Conservation (phyloP, 2,888 invertebrate species). For the Ophion ventricosus region DNA sequence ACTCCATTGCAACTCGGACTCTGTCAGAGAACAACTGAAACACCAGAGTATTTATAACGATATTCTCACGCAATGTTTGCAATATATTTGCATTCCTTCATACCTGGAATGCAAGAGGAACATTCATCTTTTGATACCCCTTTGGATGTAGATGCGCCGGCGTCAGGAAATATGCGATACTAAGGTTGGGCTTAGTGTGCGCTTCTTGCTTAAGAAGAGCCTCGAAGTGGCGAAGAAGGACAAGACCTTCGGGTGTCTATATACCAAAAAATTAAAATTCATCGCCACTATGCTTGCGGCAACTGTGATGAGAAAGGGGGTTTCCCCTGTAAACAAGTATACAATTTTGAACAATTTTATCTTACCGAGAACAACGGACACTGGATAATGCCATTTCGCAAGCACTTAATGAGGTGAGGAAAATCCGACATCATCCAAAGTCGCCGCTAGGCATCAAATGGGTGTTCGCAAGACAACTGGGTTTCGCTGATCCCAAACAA, state of each 20-base stretch:
- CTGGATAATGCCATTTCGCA: constrained; percentile 3
- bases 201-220: constrained; percentile 52
- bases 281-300: constrained; percentile 7
- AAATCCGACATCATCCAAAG: constrained; percentile 3
- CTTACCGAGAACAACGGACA: background rate
- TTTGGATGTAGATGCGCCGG: constrained; percentile 54
- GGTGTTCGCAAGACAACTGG: background rate
- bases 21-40: constrained; percentile 57
- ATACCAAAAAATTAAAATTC: constrained; percentile 23
- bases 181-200: constrained; percentile 42
- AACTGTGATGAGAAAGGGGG: background rate
- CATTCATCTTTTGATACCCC: constrained; percentile 58
- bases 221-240: constrained; percentile 57
- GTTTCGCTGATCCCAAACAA: constrained; percentile 3
- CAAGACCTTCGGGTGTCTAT: constrained; percentile 20
- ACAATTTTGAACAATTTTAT: constrained; percentile 1
- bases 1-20: constrained; percentile 62
- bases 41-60: constrained; percentile 17
- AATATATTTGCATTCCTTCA: constrained; percentile 21
- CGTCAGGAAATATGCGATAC: constrained; percentile 59
- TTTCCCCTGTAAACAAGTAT: constrained; percentile 2
- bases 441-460: background rate
- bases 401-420: constrained; percentile 5
- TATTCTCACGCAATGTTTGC: constrained; percentile 26
- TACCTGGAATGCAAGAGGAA: constrained; percentile 58